Evolutionary conservation across 2,113 vertebrate genomes (phyloP).

Genomic region (Neodon shergylaensis): DNA sequence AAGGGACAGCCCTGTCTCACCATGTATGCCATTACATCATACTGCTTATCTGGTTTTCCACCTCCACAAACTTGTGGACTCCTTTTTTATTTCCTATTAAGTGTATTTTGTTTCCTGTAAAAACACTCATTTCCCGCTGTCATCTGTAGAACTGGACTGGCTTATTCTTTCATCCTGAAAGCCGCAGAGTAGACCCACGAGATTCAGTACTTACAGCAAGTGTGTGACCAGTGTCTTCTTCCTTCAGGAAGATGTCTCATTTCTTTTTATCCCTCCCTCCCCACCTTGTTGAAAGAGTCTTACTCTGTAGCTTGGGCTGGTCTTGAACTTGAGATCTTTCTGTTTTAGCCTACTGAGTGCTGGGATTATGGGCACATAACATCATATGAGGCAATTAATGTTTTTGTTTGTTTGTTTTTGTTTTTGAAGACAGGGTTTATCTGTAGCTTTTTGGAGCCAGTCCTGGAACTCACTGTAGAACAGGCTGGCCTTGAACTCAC

Average conservation of each 20-base stretch:
- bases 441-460: no score
- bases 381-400: not conserved
- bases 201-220: constrained; percentile 16
- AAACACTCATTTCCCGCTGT: not conserved
- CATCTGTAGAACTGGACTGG: not conserved
- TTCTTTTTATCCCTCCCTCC: not conserved
- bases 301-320: not conserved
- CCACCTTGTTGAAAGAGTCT: not conserved
- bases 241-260: not conserved
- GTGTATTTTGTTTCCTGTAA: constrained; percentile 39
- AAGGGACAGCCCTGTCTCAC: not conserved
- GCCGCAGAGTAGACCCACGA: not conserved
- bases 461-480: no score
- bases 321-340: not conserved
- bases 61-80: not conserved
- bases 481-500: no score
- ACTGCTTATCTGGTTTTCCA: not conserved
- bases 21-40: not conserved
- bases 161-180: constrained; percentile 27
- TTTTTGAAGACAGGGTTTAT: no score
- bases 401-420: not conserved
- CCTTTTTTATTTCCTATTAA: not conserved
- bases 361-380: not conserved
- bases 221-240: not conserved
- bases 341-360: not conserved